phyloP scores from a whole-genome alignment of 2,888 invertebrate species.

The Hydropsyche betteni region DNA sequence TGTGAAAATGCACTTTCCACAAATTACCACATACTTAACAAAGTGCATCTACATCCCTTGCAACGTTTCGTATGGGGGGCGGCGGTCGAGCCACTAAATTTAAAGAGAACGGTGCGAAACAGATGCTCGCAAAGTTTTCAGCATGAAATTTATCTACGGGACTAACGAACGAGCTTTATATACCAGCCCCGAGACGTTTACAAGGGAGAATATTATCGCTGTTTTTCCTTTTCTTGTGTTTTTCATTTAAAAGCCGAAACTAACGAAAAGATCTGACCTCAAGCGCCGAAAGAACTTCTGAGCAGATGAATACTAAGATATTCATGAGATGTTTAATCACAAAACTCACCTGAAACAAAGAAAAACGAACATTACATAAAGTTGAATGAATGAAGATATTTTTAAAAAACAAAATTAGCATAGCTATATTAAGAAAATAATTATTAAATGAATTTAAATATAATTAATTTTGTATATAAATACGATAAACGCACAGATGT shows the following conservation, averaged over 20 bases:
- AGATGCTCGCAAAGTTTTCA: slow-evolving; percentile 27
- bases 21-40: slow-evolving; percentile 46
- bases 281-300: neutral
- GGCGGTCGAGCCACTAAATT: slow-evolving; percentile 20
- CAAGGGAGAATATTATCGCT: neutral
- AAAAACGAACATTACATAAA: slow-evolving; percentile 15
- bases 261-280: neutral
- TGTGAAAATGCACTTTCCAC: slow-evolving; percentile 46
- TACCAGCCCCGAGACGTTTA: slow-evolving; percentile 8
- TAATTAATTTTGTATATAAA: neutral
- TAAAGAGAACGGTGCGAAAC: slow-evolving; percentile 14
- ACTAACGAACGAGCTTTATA: slow-evolving; percentile 1
- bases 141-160: slow-evolving; percentile 14
- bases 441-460: no score
- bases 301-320: neutral
- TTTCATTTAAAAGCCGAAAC: neutral
- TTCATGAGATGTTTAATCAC: slow-evolving; percentile 1
- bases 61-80: neutral
- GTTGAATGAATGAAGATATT: no score
- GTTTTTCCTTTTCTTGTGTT: slow-evolving; percentile 9
- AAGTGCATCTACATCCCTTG: slow-evolving; percentile 42
- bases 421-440: no score
- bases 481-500: neutral
- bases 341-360: slow-evolving; percentile 36
- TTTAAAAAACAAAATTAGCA: no score